Conservation (phyloP, 1,140 invertebrate species). For the Trichonephila clavata region DNA sequence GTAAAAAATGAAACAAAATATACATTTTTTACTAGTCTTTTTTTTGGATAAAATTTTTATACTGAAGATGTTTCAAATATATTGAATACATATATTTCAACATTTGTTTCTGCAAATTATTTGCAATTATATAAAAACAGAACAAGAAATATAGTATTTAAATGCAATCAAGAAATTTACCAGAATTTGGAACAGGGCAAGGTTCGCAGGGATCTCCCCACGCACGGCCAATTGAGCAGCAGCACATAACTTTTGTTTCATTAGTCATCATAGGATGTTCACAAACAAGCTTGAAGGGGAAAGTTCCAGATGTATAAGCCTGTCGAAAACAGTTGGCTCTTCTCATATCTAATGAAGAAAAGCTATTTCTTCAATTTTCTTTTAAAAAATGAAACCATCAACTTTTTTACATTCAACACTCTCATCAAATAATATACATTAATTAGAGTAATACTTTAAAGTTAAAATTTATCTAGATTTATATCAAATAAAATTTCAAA, state of each 20-base stretch:
- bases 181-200: slow-evolving; percentile 87
- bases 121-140: no score
- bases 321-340: slow-evolving; percentile 90
- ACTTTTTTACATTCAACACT: no score
- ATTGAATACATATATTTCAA: no score
- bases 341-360: slow-evolving; percentile 87
- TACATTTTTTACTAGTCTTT: no score
- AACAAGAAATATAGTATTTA: neutral
- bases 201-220: slow-evolving; percentile 91
- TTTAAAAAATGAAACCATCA: neutral
- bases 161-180: slow-evolving; percentile 80
- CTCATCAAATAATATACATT: no score
- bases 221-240: slow-evolving; percentile 92
- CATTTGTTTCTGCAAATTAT: no score
- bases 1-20: no score
- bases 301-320: slow-evolving; percentile 82
- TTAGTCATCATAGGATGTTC: slow-evolving; percentile 87
- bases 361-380: neutral
- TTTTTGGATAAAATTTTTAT: no score
- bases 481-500: no score
- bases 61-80: no score
- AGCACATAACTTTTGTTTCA: slow-evolving; percentile 92
- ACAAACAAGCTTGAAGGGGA: slow-evolving; percentile 83
- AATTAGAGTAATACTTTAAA: no score
- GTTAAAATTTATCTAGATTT: no score